Percentiles rank a stretch among this genome's conserved stretches.
Evolutionary conservation across 2,797 vertebrate species (phyloP).

Genomic region (Sphaeramia orbicularis): DNA sequence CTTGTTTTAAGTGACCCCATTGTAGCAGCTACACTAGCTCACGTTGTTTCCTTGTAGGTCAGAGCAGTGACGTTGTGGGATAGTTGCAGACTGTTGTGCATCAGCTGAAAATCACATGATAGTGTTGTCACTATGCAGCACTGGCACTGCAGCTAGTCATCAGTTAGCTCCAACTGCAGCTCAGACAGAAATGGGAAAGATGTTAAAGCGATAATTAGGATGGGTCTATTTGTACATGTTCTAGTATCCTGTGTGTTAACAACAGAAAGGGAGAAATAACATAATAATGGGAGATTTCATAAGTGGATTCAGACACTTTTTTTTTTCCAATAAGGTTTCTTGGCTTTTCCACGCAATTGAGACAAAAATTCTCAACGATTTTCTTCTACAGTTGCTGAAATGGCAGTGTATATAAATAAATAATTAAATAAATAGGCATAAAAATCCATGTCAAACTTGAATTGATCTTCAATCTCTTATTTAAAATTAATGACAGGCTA

Average conservation of each 20-base stretch:
- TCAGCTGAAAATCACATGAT: constrained; percentile 66
- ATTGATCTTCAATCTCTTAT: too few species aligned
- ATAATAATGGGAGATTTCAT: background rate
- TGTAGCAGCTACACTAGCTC: constrained; percentile 15
- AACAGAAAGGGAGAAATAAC: background rate
- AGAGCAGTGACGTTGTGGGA: constrained; percentile 13
- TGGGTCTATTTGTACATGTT: background rate
- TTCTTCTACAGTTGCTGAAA: too few species aligned
- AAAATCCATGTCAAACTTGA: too few species aligned
- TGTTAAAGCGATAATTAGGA: constrained; percentile 1
- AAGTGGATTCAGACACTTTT: too few species aligned
- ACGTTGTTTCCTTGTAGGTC: constrained; percentile 15
- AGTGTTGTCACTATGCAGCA: constrained; percentile 35
- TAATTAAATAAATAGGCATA: too few species aligned
- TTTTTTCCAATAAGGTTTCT: too few species aligned
- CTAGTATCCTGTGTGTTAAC: background rate
- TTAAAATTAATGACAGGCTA: too few species aligned
- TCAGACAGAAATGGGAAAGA: background rate
- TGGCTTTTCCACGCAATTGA: too few species aligned
- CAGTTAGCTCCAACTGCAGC: constrained; percentile 12
- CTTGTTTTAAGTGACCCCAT: constrained; percentile 3
- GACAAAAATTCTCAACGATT: too few species aligned
- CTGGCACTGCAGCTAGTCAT: constrained; percentile 30
- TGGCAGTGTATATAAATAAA: too few species aligned
- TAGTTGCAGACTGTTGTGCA: constrained; percentile 32